Conservation (phyloP, 2,113 vertebrate species). For the Alexandromys fortis region DNA sequence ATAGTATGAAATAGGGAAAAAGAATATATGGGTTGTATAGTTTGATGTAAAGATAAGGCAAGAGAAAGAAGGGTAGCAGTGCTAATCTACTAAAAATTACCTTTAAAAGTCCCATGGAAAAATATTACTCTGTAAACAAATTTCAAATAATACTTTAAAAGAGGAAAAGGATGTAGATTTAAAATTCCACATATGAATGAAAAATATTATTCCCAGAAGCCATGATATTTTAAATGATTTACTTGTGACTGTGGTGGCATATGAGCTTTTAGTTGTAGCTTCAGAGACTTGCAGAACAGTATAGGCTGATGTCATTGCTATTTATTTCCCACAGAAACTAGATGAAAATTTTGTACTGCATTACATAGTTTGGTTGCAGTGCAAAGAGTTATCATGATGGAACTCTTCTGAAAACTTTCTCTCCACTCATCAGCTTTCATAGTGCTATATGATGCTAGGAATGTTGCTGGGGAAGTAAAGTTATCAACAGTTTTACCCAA, state of each 20-base stretch:
- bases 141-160: neutral
- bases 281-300: neutral
- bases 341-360: neutral
- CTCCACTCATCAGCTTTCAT: too few relatives aligned
- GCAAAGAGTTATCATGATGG: neutral
- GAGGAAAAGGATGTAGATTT: neutral
- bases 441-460: neutral
- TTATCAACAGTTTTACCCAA: neutral
- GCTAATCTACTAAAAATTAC: neutral
- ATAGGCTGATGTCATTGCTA: too few relatives aligned
- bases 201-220: neutral
- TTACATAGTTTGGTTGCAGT: neutral
- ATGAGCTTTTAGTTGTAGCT: neutral
- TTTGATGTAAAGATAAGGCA: neutral
- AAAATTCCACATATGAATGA: neutral
- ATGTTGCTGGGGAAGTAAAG: neutral
- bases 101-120: neutral
- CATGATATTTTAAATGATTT: neutral
- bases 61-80: neutral
- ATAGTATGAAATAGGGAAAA: neutral
- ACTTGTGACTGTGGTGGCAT: accelerated
- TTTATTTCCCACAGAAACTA: neutral
- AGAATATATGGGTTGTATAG: neutral
- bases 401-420: neutral
- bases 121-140: neutral